These are phyloP conservation scores for Dreissena polymorpha DNA, from an alignment of 1,140 invertebrate species.

Conservation along the genomic window DNA sequence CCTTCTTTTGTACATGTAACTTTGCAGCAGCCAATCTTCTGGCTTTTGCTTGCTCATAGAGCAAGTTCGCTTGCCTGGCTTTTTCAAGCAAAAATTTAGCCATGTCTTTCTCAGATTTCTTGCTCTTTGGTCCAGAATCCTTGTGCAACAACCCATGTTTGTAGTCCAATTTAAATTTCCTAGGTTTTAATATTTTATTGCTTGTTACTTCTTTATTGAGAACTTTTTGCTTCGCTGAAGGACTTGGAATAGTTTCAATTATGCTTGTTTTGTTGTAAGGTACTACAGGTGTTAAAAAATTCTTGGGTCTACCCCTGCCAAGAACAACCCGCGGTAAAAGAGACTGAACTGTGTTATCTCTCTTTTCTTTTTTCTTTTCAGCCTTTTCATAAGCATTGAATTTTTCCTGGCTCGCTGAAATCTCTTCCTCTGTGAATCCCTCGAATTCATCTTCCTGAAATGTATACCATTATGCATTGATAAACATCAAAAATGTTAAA, in stretches of 20 bases:
- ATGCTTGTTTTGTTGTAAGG: no score
- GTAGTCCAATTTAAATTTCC: conserved; percentile 36
- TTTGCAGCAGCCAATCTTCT: conserved; percentile 16
- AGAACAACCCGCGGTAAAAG: no score
- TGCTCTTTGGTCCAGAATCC: conserved; percentile 15
- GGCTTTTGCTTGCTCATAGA: conserved; percentile 24
- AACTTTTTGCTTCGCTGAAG: no score
- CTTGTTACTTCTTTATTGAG: not conserved
- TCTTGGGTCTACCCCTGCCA: no score
- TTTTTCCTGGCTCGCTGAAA: conserved; percentile 63
- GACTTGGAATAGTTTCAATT: no score
- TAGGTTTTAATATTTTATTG: conserved; percentile 19
- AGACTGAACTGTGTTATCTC: no score
- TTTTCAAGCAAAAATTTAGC: conserved; percentile 68
- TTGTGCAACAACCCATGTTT: conserved; percentile 35
- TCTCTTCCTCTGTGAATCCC: conserved; percentile 75
- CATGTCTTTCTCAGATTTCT: conserved; percentile 56
- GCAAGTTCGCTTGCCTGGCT: conserved; percentile 64
- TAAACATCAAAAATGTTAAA: no score
- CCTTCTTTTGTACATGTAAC: conserved; percentile 56
- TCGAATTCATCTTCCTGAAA: conserved; percentile 79
- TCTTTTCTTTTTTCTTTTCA: conserved; percentile 33
- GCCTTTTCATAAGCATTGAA: conserved; percentile 48
- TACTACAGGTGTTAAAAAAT: no score
- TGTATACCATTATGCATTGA: not conserved